phyloP scores from a whole-genome alignment of 2,113 vertebrate species.

The Osmerus eperlanus region DNA sequence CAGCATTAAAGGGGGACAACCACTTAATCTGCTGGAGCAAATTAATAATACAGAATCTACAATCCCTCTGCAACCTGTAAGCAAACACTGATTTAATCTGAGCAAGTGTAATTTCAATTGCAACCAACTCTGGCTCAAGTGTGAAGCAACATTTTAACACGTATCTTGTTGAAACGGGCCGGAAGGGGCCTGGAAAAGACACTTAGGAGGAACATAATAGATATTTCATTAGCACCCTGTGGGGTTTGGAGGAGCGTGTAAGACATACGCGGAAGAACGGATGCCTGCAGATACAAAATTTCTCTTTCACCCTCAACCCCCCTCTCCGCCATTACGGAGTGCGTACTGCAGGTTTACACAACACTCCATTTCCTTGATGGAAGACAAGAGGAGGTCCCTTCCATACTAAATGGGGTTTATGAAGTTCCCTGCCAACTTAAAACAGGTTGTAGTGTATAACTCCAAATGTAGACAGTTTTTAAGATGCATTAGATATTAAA shows the following conservation, averaged over 20 bases:
- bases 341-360: neutral
- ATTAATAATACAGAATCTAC: constrained; percentile 56
- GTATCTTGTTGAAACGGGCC: constrained; percentile 73
- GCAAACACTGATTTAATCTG: constrained; percentile 55
- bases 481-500: too few species aligned
- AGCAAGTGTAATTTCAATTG: constrained; percentile 58
- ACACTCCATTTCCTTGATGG: constrained; percentile 29
- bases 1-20: constrained; percentile 17
- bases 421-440: constrained; percentile 32
- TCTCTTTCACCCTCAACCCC: constrained; percentile 34
- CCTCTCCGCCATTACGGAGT: constrained; percentile 18
- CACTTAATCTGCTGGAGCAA: constrained; percentile 53
- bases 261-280: constrained; percentile 72
- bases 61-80: constrained; percentile 46
- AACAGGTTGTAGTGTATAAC: constrained; percentile 28
- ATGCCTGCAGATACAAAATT: constrained; percentile 76
- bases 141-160: constrained; percentile 81
- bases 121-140: constrained; percentile 58
- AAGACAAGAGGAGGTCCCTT: constrained; percentile 43
- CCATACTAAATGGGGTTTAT: constrained; percentile 42
- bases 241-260: constrained; percentile 76
- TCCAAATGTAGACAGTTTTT: too few species aligned
- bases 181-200: constrained; percentile 79
- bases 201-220: constrained; percentile 88
- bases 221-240: constrained; percentile 93